phyloP scores from a whole-genome alignment of 2,113 vertebrate species.

The Takifugu bimaculatus region DNA sequence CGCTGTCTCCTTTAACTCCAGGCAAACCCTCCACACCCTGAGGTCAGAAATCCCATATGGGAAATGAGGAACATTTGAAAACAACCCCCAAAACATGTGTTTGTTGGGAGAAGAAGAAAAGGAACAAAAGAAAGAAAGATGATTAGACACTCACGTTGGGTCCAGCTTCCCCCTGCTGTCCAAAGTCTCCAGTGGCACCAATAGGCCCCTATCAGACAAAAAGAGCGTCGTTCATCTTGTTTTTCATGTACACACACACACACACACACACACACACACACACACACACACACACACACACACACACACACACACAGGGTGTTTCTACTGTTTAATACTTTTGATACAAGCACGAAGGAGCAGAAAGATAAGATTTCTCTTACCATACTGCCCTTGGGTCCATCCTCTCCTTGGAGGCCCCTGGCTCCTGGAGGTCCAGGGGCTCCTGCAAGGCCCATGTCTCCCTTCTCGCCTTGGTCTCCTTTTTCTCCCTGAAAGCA shows the following conservation, averaged over 20 bases:
- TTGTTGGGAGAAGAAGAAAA: neutral
- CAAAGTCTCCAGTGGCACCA: slow-evolving; percentile 73
- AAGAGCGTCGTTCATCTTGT: neutral
- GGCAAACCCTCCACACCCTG: slow-evolving; percentile 89
- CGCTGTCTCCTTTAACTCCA: slow-evolving; percentile 92
- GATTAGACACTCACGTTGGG: slow-evolving; percentile 66
- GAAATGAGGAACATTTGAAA: neutral
- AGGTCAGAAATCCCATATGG: neutral
- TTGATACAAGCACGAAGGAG: neutral
- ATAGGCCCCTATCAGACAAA: slow-evolving; percentile 72
- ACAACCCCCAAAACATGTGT: neutral
- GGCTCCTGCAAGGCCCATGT: slow-evolving; percentile 85
- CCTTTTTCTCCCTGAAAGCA: slow-evolving; percentile 79
- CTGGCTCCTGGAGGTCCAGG: slow-evolving; percentile 90
- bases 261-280: too few species aligned
- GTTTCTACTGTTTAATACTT: neutral
- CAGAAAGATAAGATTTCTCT: slow-evolving; percentile 31
- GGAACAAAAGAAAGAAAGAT: neutral
- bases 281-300: too few species aligned
- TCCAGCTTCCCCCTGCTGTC: slow-evolving; percentile 75
- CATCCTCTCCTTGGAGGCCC: slow-evolving; percentile 88
- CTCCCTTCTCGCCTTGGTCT: slow-evolving; percentile 94
- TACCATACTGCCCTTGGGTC: slow-evolving; percentile 90
- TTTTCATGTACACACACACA: too few species aligned
- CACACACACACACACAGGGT: neutral